Evolutionary conservation across 2,888 invertebrate genomes (phyloP), one percentile per base, ranked within the genome.

Genomic region (Pseudococcus longispinus): DNA sequence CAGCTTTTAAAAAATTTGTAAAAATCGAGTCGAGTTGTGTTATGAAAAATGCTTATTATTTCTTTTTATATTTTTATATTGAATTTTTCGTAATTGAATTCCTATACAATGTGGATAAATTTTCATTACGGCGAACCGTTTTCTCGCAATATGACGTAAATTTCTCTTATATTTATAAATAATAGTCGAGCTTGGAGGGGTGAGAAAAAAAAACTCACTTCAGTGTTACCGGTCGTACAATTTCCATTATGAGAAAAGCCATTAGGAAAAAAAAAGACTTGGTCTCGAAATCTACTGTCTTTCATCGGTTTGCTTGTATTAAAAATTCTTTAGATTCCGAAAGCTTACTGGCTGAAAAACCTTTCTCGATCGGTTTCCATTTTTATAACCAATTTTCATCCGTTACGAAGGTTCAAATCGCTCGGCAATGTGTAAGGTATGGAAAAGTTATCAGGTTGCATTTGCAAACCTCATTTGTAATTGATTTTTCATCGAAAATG

Each of bases 191-290:
- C n/a, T n/a, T n/a, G 44, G 37, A 9, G 37, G 37, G 13, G 46
- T 60, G 60, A 60, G n/a, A 60, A 26, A 65, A 65, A 65, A 65
- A 26, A 26, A 65, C 65, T 65, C 65, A 65, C 26, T 65, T 65
- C 65, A 51, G 51, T 51, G 51, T 51, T 51, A n/a, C 51, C 51
- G 65, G 65, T 37, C 37, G 37, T 65, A 15, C 26, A 13, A 65
- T 65, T 65, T 65, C 65, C 65, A 13, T 65, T 65, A 65, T 65
- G 9, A 65, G 65, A 65, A 65, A 26, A 65, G 1, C 23, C 65
- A 23, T 65, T 26, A 26, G 23, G 26, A 26, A 23, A 55, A 55
- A 55, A 65, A 65, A 60, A 20, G 20, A 51, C 3, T 51, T n/a
- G 18, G 65, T 65, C 65, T 65, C 26, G 26, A 26, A 65, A 65